Evolutionary conservation across 2,888 invertebrate genomes (phyloP).

Genomic region (Philonicus albiceps): DNA sequence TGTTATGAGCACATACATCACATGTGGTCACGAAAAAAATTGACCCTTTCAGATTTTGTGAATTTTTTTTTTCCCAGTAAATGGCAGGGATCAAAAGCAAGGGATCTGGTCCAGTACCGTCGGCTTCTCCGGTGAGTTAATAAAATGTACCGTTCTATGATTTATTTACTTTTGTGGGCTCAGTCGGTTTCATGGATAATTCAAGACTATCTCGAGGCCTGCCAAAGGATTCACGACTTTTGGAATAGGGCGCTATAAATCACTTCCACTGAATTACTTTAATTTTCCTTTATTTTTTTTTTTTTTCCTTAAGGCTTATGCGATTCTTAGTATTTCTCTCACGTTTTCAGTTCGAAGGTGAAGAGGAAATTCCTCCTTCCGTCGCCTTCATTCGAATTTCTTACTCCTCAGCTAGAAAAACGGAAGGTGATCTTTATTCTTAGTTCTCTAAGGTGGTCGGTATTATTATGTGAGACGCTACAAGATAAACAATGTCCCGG

Average conservation of each 20-base stretch:
- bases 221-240: background rate
- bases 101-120: background rate
- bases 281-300: constrained; percentile 20
- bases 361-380: background rate
- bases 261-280: constrained; percentile 34
- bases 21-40: constrained; percentile 11
- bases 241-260: constrained; percentile 27
- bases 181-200: constrained; percentile 7
- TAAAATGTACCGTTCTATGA: constrained; percentile 14
- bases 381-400: background rate
- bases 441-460: background rate
- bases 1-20: constrained; percentile 8
- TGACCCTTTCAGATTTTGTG: background rate
- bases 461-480: background rate
- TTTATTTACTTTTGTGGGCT: constrained; percentile 20
- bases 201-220: background rate
- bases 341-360: background rate
- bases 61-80: background rate
- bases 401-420: background rate
- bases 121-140: background rate
- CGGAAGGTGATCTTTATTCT: background rate
- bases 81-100: constrained; percentile 3
- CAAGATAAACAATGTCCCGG: background rate
- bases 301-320: background rate
- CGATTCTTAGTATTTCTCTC: background rate